These are phyloP conservation scores for Dynastes maya DNA, from an alignment of 2,888 invertebrate genomes.

Conservation along the genomic window DNA sequence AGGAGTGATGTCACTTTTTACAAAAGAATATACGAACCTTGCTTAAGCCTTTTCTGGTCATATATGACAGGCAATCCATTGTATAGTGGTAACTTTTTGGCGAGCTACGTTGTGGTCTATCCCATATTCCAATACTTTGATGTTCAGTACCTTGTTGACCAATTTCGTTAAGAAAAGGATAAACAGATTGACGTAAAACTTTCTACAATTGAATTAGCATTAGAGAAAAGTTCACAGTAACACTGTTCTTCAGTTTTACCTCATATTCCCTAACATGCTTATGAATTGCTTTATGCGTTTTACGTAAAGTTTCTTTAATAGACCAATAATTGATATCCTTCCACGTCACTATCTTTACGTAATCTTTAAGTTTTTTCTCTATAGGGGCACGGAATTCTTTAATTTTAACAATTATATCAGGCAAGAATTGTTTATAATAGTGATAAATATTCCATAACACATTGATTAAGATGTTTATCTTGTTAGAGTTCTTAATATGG, in stretches of 20 bases:
- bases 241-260: constrained; percentile 68
- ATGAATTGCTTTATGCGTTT: constrained; percentile 89
- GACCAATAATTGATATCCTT: constrained; percentile 96
- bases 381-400: constrained; percentile 84
- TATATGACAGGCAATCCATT: constrained; percentile 64
- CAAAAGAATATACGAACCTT: neutral
- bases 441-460: constrained; percentile 87
- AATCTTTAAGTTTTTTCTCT: constrained; percentile 93
- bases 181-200: constrained; percentile 73
- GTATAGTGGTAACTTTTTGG: constrained; percentile 72
- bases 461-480: constrained; percentile 63
- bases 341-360: constrained; percentile 96
- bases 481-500: constrained; percentile 69
- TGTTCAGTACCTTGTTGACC: constrained; percentile 55
- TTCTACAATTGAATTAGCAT: constrained; percentile 66
- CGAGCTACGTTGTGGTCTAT: constrained; percentile 74
- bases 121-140: constrained; percentile 76
- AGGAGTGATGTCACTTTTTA: neutral
- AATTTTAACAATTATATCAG: constrained; percentile 78
- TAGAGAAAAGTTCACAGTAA: too few relatives aligned
- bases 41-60: constrained; percentile 57
- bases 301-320: constrained; percentile 90
- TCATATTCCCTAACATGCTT: constrained; percentile 91
- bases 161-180: constrained; percentile 70
- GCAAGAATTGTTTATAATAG: constrained; percentile 87